Evolutionary conservation across 1,140 invertebrate genomes (phyloP).

Genomic region (Aphelenchoides avenae): DNA sequence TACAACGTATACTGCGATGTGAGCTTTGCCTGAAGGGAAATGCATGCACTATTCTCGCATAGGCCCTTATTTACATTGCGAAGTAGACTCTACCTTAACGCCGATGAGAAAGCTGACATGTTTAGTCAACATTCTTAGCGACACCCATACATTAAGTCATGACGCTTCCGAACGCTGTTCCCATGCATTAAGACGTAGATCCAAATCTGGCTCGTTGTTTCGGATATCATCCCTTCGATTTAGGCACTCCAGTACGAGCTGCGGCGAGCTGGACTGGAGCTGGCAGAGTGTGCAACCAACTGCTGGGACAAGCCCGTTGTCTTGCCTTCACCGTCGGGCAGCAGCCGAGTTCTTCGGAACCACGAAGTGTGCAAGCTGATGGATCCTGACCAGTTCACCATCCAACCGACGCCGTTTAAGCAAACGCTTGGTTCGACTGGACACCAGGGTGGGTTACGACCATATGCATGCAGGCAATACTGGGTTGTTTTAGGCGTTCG

Average conservation of each 20-base stretch:
- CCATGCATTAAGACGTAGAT: neutral
- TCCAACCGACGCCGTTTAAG: constrained; percentile 15
- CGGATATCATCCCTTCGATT: constrained; percentile 3
- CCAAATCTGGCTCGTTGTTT: neutral
- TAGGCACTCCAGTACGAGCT: constrained; percentile 13
- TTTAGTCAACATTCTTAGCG: neutral
- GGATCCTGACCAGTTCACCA: constrained; percentile 7
- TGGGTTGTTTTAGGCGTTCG: too few species aligned
- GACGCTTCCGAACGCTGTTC: neutral
- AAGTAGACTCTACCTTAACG: neutral
- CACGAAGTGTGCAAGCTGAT: constrained; percentile 4
- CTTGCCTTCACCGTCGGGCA: neutral
- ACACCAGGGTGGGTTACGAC: too few species aligned
- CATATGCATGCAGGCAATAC: too few species aligned
- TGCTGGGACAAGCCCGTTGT: constrained; percentile 10
- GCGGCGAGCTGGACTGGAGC: constrained; percentile 10
- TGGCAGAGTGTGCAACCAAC: constrained; percentile 4
- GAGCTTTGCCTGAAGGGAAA: constrained; percentile 1
- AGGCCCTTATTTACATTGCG: neutral
- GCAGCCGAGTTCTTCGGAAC: neutral
- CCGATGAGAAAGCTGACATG: neutral
- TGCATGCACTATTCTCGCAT: neutral
- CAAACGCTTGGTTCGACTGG: neutral
- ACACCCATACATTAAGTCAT: neutral
- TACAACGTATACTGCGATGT: constrained; percentile 25